Base-by-base conservation (phyloP, 92 coral and sea anemone genomes). In the Palythoa grandis region DNA sequence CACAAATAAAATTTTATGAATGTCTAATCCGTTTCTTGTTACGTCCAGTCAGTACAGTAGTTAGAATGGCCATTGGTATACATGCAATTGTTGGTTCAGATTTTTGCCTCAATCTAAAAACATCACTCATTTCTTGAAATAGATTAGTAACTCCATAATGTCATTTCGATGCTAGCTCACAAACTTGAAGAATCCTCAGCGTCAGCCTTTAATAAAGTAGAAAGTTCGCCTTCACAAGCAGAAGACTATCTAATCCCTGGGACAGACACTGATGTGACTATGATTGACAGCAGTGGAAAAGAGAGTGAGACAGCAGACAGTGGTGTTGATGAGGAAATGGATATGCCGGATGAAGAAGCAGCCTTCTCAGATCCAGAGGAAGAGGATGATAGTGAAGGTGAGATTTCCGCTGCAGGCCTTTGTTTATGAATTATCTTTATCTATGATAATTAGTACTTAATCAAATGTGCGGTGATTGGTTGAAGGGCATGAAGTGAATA, bases 281-380 rank as follows among this genome's bases (percentile, higher is more conserved):
- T 85, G 79, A 89, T 76, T 47, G 89, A 79, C 57, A 89, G 87
- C 67, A 82, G 82, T 66, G 85, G 76, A 57, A 91, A 92, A 24
- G 91, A 85, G 38, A 73, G 76, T 56, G 96, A 91, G 24, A 86
- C 90, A 43, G 93, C 77, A 40, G 98, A 94, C 88, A 94, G 95
- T 78, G 98, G 98, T 1, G 94, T 94, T 47, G 98, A 94, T 77
- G 98, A 92, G 6, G 98, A 94, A 71, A 72, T 94, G 25, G 98
- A 94, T 82, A 90, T 90, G 22, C 91, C 95, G 35, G 98, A 92
- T 77, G 98, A 92, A 91, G 98, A 97, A 83, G 99, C 99, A 4
- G 93, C 93, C 47, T 97, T 97, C 88, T 97, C 99, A 35, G 99
- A 96, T 84, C 98, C 99, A 35, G 99, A 97, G 76, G 99, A 97